A percentile compares a stretch with the other conserved stretches of the same genome.
These are phyloP conservation scores for Chlorocebus sabaeus DNA, from an alignment of 2,113 vertebrate species.

Conservation along the genomic window DNA sequence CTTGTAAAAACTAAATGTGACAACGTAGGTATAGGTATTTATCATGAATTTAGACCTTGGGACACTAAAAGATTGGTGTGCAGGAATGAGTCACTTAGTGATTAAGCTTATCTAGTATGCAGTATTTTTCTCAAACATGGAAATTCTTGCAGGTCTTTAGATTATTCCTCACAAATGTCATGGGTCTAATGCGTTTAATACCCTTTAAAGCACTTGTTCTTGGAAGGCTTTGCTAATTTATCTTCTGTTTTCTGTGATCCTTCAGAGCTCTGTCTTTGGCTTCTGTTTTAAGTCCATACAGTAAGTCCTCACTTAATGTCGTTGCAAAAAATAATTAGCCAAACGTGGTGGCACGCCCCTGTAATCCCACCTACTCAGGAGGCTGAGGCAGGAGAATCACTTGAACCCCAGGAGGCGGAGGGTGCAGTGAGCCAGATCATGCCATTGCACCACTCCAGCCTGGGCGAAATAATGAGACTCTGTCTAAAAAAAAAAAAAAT, in stretches of 20 bases:
- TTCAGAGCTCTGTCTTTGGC: constrained; percentile 58
- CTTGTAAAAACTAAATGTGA: constrained; percentile 27
- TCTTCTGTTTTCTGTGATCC: not conserved
- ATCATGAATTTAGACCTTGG: constrained; percentile 14
- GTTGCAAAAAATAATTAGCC: not conserved
- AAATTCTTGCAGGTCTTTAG: constrained; percentile 28
- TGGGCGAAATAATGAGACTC: too few species aligned
- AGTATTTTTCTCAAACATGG: constrained; percentile 18
- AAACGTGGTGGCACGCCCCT: too few species aligned
- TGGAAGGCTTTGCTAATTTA: constrained; percentile 58
- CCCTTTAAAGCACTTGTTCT: not conserved
- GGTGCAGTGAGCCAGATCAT: too few species aligned
- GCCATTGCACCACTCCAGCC: too few species aligned
- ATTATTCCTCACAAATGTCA: constrained; percentile 39
- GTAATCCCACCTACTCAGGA: too few species aligned
- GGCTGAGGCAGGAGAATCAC: too few species aligned
- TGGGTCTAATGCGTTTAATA: constrained; percentile 54
- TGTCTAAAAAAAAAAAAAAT: too few species aligned
- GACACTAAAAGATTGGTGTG: not conserved
- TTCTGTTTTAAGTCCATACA: constrained; percentile 48
- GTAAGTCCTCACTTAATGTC: not conserved
- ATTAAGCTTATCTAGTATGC: not conserved
- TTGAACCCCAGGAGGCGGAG: too few species aligned
- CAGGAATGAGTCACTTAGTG: not conserved
- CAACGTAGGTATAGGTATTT: not conserved